A percentile compares a stretch with the other conserved stretches of the same genome.
phyloP scores from a whole-genome alignment of 1,140 invertebrate species.

The Heliconius eleuchia region DNA sequence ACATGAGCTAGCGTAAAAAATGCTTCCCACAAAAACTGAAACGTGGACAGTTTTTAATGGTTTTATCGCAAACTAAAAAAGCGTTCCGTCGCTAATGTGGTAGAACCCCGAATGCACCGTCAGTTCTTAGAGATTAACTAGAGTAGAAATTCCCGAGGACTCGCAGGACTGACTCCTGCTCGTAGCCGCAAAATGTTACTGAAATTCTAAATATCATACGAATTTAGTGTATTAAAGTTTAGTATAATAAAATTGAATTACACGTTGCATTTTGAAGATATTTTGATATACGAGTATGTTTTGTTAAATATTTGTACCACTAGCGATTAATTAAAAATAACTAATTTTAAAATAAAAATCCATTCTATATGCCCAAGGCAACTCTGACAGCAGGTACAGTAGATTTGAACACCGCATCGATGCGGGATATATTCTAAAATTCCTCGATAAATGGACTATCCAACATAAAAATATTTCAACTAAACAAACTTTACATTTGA shows the following conservation, averaged over 20 bases:
- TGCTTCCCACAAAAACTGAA: conserved; percentile 6
- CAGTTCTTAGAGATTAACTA: conserved; percentile 44
- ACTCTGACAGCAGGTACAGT: too few relatives aligned
- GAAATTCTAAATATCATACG: conserved; percentile 36
- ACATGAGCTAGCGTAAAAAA: background rate
- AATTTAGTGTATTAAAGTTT: conserved; percentile 35
- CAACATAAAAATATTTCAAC: too few relatives aligned
- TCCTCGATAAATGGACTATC: too few relatives aligned
- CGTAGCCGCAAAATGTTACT: conserved; percentile 37
- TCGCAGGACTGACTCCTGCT: conserved; percentile 24
- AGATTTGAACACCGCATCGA: too few relatives aligned
- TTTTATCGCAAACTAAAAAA: conserved; percentile 33
- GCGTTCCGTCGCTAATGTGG: conserved; percentile 39
- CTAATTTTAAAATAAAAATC: too few relatives aligned
- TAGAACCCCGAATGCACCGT: conserved; percentile 31
- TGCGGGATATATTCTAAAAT: too few relatives aligned
- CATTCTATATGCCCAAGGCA: too few relatives aligned
- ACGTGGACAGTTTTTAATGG: conserved; percentile 27
- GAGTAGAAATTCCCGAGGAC: conserved; percentile 39
- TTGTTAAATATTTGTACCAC: background rate
- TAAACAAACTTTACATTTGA: too few relatives aligned
- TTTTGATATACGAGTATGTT: background rate
- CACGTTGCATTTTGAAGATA: background rate
- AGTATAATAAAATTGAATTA: conserved; percentile 25
- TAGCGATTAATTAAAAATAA: too few relatives aligned